These are phyloP conservation scores for Yoshiicerus persimilis DNA, from an alignment of 1,140 invertebrate genomes.

Conservation along the genomic window DNA sequence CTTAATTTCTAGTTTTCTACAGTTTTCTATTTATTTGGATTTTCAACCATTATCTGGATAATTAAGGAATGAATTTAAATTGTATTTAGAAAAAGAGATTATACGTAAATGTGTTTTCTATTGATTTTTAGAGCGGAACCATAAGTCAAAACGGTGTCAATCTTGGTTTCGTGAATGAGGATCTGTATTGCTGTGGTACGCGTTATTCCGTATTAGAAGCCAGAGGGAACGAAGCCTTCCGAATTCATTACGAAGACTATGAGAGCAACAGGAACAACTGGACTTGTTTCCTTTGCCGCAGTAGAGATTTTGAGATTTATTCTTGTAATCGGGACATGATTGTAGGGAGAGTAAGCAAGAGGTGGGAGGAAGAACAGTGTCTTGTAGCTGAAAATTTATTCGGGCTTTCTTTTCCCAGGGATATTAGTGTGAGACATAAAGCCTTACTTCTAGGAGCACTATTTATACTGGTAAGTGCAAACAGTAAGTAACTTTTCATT, in stretches of 20 bases:
- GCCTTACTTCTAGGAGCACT: conserved; percentile 27
- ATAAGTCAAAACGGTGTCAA: conserved; percentile 36
- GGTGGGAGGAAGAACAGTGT: conserved; percentile 26
- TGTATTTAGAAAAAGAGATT: background rate
- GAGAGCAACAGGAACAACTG: background rate
- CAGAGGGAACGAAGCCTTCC: conserved; percentile 31
- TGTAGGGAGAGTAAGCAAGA: conserved; percentile 25
- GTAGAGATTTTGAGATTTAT: conserved; percentile 38
- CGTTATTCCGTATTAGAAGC: conserved; percentile 33
- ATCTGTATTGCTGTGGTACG: conserved; percentile 30
- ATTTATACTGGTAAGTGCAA: conserved; percentile 30
- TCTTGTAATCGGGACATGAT: background rate
- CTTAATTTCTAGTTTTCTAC: too few relatives aligned
- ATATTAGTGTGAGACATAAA: conserved; percentile 38
- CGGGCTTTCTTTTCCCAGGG: conserved; percentile 34
- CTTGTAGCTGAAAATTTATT: conserved; percentile 20
- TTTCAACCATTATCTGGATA: too few relatives aligned
- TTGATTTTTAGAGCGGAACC: conserved; percentile 18
- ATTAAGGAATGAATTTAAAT: too few relatives aligned
- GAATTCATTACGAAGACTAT: conserved; percentile 14
- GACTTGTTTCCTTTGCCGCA: conserved; percentile 24
- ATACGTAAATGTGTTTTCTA: background rate
- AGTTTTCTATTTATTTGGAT: too few relatives aligned
- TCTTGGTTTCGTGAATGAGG: conserved; percentile 31
- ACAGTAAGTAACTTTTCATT: background rate